Evolutionary conservation across 2,797 vertebrate genomes (phyloP).

Genomic region (Chelon auratus): DNA sequence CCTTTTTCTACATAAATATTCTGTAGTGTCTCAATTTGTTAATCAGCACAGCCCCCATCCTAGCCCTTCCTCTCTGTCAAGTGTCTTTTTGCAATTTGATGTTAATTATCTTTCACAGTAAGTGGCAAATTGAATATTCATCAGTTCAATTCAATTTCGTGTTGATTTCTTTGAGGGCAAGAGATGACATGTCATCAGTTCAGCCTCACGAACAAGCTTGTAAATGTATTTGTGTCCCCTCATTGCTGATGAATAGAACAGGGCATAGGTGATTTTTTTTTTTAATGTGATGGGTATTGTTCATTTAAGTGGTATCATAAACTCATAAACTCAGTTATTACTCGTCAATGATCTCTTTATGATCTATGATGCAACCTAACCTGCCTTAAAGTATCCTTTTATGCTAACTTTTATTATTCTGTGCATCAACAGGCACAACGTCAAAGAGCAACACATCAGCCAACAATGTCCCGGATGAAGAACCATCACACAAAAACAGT

Average conservation of each 20-base stretch:
- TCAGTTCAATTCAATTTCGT: slow-evolving; percentile 35
- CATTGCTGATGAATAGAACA: neutral
- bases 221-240: slow-evolving; percentile 12
- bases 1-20: slow-evolving; percentile 19
- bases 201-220: slow-evolving; percentile 1
- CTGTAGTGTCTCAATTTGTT: slow-evolving; percentile 22
- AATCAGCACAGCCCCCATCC: slow-evolving; percentile 17
- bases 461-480: slow-evolving; percentile 45
- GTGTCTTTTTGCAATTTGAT: slow-evolving; percentile 39
- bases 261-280: neutral
- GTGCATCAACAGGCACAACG: slow-evolving; percentile 62
- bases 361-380: neutral
- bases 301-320: neutral
- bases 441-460: slow-evolving; percentile 50
- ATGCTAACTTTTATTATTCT: slow-evolving; percentile 36
- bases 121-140: slow-evolving; percentile 68
- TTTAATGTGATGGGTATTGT: neutral
- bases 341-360: neutral
- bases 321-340: neutral
- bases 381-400: neutral
- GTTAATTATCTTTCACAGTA: slow-evolving; percentile 61
- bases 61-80: slow-evolving; percentile 15
- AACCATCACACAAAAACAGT: slow-evolving; percentile 51
- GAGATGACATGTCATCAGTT: slow-evolving; percentile 2
- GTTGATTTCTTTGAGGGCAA: slow-evolving; percentile 34